Evolutionary conservation across 2,113 vertebrate species (phyloP).

Genomic region (Mungos mungo): DNA sequence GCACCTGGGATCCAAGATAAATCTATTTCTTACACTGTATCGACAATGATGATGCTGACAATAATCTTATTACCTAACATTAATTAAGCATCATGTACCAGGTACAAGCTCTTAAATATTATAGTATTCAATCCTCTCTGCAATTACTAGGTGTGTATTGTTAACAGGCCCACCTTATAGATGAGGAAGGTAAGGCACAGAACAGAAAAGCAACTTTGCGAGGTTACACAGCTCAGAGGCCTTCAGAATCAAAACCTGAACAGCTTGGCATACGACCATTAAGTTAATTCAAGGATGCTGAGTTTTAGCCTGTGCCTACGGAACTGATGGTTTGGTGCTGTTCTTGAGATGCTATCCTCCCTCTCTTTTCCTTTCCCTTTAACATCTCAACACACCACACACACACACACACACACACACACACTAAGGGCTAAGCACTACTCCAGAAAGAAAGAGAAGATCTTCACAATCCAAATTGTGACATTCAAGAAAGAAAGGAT

Average conservation of each 20-base stretch:
- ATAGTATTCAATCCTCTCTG: not conserved
- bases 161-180: not conserved
- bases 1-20: not conserved
- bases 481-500: not conserved
- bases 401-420: no score
- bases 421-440: not conserved
- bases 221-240: no score
- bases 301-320: not conserved
- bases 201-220: not conserved
- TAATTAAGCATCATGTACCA: not conserved
- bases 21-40: not conserved
- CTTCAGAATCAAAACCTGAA: not conserved
- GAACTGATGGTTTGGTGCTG: rapidly evolving
- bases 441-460: not conserved
- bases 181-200: not conserved
- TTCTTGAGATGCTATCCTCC: not conserved
- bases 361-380: not conserved
- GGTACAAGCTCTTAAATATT: not conserved
- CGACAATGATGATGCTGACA: not conserved
- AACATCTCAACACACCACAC: no score
- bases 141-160: not conserved
- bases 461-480: not conserved
- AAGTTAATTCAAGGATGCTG: not conserved
- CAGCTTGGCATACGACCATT: not conserved
- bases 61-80: not conserved